Percentiles rank a stretch among this genome's conserved stretches.
These are phyloP conservation scores for Spodoptera littoralis DNA, from an alignment of 2,888 invertebrate species.

Conservation along the genomic window DNA sequence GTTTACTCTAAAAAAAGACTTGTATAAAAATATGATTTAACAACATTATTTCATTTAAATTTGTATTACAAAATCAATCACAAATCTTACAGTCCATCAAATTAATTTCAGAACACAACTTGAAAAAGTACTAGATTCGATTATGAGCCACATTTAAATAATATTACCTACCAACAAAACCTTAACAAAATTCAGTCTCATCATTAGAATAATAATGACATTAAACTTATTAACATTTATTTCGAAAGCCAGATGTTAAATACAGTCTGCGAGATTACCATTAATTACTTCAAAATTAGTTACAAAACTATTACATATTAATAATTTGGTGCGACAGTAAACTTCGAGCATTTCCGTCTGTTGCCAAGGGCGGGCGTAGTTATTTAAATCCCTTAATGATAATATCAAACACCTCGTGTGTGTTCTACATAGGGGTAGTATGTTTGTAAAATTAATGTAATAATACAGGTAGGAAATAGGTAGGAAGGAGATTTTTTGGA, in stretches of 20 bases:
- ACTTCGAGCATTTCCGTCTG: conserved; percentile 49
- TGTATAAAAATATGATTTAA: too few relatives aligned
- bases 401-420: conserved; percentile 24
- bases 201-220: conserved; percentile 3
- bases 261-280: conserved; percentile 33
- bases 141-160: too few relatives aligned
- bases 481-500: too few relatives aligned
- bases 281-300: conserved; percentile 52
- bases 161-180: too few relatives aligned
- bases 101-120: too few relatives aligned
- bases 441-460: conserved; percentile 10
- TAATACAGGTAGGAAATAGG: neutral
- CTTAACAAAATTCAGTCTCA: too few relatives aligned
- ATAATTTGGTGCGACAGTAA: conserved; percentile 46
- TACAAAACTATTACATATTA: conserved; percentile 58
- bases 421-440: neutral
- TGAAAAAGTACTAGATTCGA: too few relatives aligned
- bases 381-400: conserved; percentile 45
- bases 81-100: too few relatives aligned
- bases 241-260: conserved; percentile 15
- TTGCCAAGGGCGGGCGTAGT: conserved; percentile 15
- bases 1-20: too few relatives aligned
- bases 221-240: conserved; percentile 5
- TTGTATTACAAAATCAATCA: too few relatives aligned
- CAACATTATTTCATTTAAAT: too few relatives aligned